phyloP scores from a whole-genome alignment of 1,140 invertebrate species.

The Aleiodes sp. region DNA sequence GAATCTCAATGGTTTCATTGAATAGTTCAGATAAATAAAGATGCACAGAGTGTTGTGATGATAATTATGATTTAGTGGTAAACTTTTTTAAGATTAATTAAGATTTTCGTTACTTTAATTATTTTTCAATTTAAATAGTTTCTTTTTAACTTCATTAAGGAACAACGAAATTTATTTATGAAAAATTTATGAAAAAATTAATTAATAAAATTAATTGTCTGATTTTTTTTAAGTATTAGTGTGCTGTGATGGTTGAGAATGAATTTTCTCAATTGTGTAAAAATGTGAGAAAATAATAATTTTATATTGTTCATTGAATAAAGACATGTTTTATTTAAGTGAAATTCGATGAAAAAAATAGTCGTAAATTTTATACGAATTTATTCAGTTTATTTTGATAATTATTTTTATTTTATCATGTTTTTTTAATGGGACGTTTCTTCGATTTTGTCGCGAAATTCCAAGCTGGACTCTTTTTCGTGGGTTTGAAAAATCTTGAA shows the following conservation, averaged over 20 bases:
- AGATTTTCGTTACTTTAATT: no score
- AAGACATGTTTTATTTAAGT: not conserved
- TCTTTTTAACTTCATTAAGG: no score
- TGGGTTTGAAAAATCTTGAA: not conserved
- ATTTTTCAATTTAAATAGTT: no score
- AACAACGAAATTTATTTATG: no score
- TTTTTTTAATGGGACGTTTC: no score
- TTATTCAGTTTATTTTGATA: not conserved
- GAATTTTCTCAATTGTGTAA: not conserved
- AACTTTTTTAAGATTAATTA: no score
- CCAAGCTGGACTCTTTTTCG: not conserved
- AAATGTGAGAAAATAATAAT: not conserved
- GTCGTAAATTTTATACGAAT: no score
- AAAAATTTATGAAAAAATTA: not conserved
- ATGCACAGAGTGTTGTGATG: no score
- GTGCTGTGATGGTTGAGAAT: not conserved
- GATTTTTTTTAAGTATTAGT: not conserved
- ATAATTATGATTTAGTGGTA: no score
- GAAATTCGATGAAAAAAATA: no score
- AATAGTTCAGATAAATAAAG: not conserved
- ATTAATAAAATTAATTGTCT: not conserved
- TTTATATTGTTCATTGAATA: not conserved
- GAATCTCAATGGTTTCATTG: not conserved
- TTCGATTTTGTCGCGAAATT: not conserved
- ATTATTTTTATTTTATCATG: not conserved